These are phyloP conservation scores for Alectura lathami DNA, from an alignment of 2,113 vertebrate genomes.

Conservation along the genomic window DNA sequence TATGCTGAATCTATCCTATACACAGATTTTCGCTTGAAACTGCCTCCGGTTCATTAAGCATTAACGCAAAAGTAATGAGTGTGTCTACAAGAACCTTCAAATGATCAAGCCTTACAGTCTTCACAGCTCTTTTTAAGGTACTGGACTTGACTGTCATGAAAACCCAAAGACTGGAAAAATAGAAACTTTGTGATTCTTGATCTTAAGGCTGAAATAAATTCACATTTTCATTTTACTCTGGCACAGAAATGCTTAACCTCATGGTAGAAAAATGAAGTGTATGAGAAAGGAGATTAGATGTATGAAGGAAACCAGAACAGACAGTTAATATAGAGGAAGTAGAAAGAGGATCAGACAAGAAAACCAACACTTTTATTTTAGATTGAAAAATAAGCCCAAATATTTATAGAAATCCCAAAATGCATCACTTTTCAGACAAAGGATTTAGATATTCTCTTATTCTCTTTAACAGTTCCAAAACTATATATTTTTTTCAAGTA, in stretches of 20 bases:
- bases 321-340: not conserved
- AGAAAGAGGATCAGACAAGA: not conserved
- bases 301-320: not conserved
- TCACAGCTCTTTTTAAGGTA: not conserved
- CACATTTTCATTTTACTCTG: not conserved
- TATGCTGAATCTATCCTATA: not conserved
- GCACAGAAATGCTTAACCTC: not conserved
- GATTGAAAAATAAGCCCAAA: not conserved
- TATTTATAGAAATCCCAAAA: not conserved
- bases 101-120: not conserved
- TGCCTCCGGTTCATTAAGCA: not conserved
- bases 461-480: not conserved
- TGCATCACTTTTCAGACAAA: not conserved
- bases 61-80: not conserved
- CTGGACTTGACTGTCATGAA: not conserved
- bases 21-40: not conserved
- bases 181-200: not conserved
- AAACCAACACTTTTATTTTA: not conserved
- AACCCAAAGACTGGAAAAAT: not conserved
- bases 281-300: not conserved
- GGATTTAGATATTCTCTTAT: not conserved
- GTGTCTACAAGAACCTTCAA: not conserved
- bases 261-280: not conserved
- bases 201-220: not conserved
- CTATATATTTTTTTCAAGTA: not conserved